phyloP scores from a whole-genome alignment of 2,888 invertebrate genomes.

The Drosophila anceps region DNA sequence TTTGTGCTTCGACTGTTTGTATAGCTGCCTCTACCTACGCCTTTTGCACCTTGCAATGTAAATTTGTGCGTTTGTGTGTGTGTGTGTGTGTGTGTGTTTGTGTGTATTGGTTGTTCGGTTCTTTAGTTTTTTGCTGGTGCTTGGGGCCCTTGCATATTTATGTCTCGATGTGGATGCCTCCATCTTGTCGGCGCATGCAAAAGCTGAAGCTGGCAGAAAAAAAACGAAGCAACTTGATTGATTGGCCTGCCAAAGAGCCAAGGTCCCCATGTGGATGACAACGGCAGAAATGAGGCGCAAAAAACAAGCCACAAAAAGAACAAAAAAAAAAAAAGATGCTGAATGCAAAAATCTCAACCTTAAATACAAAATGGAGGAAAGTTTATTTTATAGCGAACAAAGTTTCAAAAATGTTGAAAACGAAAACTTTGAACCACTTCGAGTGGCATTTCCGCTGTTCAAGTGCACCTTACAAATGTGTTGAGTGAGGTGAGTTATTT shows the following conservation, averaged over 20 bases:
- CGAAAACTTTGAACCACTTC: conserved; percentile 5
- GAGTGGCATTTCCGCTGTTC: conserved; percentile 40
- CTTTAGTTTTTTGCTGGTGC: conserved; percentile 22
- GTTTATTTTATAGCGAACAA: neutral
- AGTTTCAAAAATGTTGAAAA: conserved; percentile 3
- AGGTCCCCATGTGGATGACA: conserved; percentile 46
- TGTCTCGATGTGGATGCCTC: conserved; percentile 57
- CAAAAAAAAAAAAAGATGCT: conserved; percentile 20
- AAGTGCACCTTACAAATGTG: conserved; percentile 22
- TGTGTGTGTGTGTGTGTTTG: conserved; percentile 42
- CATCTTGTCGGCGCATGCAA: conserved; percentile 79
- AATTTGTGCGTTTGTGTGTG: conserved; percentile 63
- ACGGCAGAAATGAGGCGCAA: conserved; percentile 5
- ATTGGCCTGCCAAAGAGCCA: conserved; percentile 76
- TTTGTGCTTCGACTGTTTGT: conserved; percentile 2
- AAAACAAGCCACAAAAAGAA: neutral
- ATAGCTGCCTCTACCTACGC: neutral
- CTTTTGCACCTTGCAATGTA: conserved; percentile 80
- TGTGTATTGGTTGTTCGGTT: conserved; percentile 32
- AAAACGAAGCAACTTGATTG: conserved; percentile 82
- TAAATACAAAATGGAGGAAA: conserved; percentile 62
- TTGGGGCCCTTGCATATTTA: conserved; percentile 71
- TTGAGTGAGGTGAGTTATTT: conserved; percentile 38
- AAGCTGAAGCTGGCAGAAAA: conserved; percentile 48
- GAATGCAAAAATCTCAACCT: conserved; percentile 66